Evolutionary conservation across 2,797 vertebrate genomes (phyloP), one percentile per base, ranked within the genome.

Genomic region (Cryptoprocta ferox): DNA sequence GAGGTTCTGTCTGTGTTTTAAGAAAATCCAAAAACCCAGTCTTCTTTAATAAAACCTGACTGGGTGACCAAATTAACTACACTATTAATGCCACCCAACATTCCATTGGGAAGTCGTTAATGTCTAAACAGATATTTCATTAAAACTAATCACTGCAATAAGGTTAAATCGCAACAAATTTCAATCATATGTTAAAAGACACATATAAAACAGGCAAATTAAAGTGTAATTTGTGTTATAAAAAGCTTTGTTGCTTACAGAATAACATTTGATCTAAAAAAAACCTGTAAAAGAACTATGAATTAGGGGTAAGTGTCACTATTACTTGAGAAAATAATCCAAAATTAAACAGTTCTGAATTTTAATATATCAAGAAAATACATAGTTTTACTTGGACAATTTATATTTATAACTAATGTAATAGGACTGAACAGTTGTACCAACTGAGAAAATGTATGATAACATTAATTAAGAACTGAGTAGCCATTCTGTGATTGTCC

Each of bases 341-440:
- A 45, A 87, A 92, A 92, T 65, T 86, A 68, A 95, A 75, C 2
- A 16, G 7, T 86, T 94, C 42, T 94, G 32, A 59, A 71, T 80
- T 42, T 94, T 18, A 88, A 19, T 35, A 76, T 30, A 1, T 37
- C 50, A 50, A 32, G 0, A 87, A 32, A 15, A 84, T 71, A 86
- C 61, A 39, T 37, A 28, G 24, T 50, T 85, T 71, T 39, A 56
- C 70, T 87, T 56, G 32, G 5, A 65, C 95, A 80, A 5, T 30
- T 28, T 66, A 16, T 48, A 56, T 76, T 94, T 82, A 68, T 48
- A 81, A 73, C 45, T 86, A 50, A 79, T 59, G 37, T 71, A 81
- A 86, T 15, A 73, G 26, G 19, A 90, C 13, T 73, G 15, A 71
- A 30, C 26, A 76, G 61, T 8, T 53, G 18, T 39, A 48, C 53